Percentiles rank a stretch among this genome's conserved stretches.
Evolutionary conservation across 1,140 invertebrate genomes (phyloP).

Genomic region (Cryptotermes secundus): DNA sequence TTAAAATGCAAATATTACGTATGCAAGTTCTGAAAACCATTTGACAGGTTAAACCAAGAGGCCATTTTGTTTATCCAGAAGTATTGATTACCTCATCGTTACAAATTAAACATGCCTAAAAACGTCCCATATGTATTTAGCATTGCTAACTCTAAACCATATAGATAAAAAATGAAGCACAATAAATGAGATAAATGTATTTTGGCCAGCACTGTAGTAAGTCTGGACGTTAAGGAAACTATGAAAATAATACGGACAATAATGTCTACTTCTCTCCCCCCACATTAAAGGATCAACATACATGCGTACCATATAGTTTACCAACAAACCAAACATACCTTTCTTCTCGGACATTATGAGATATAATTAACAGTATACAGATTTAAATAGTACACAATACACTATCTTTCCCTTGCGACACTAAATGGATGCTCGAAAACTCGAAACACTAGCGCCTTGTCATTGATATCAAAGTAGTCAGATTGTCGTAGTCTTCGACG

Average conservation of each 20-base stretch:
- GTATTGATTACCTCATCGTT: constrained; percentile 35
- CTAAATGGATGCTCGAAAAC: constrained; percentile 33
- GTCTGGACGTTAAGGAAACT: not conserved
- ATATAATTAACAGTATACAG: constrained; percentile 6
- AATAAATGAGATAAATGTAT: not conserved
- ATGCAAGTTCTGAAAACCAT: constrained; percentile 13
- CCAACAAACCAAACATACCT: constrained; percentile 25
- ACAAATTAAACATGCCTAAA: not conserved
- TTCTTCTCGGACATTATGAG: constrained; percentile 33
- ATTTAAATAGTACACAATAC: not conserved
- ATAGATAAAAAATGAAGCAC: not conserved
- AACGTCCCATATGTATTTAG: not conserved
- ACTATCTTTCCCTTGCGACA: constrained; percentile 15
- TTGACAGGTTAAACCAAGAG: constrained; percentile 32
- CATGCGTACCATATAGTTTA: not conserved
- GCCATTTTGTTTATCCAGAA: constrained; percentile 34
- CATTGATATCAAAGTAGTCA: not conserved
- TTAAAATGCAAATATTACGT: not conserved
- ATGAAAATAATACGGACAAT: not conserved
- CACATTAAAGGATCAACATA: not conserved
- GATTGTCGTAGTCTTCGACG: no score
- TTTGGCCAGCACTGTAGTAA: not conserved
- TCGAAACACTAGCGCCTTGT: constrained; percentile 7
- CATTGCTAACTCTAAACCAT: not conserved
- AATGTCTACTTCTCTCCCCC: not conserved